These are phyloP conservation scores for Orchesella flavescens DNA, from an alignment of 2,888 invertebrate genomes.

Conservation along the genomic window DNA sequence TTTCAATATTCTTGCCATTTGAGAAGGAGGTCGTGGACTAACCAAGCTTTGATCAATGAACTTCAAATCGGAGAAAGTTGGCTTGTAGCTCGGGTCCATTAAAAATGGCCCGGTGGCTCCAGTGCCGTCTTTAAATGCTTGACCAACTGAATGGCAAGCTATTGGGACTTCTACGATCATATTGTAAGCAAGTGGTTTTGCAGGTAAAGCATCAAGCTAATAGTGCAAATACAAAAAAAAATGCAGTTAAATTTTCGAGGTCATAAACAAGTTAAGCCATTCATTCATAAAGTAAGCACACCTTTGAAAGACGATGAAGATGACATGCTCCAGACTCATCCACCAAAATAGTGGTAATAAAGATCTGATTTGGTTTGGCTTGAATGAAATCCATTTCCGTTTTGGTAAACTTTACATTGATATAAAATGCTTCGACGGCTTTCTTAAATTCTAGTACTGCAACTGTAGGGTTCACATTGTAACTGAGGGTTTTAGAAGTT, in stretches of 20 bases:
- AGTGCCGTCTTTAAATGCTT: background rate
- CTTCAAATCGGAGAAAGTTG: background rate
- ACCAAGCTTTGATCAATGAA: background rate
- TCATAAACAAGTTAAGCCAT: too few species aligned
- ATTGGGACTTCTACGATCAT: background rate
- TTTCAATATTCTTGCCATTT: background rate
- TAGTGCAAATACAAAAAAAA: too few species aligned
- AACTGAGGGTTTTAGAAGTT: background rate
- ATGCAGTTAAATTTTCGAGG: too few species aligned
- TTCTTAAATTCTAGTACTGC: background rate
- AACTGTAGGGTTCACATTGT: constrained; percentile 6
- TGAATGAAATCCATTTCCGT: constrained; percentile 16
- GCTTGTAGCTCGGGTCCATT: background rate
- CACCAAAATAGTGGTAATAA: constrained; percentile 12
- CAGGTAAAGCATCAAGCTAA: too few species aligned
- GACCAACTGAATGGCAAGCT: background rate
- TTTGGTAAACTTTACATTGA: constrained; percentile 23
- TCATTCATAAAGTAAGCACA: background rate
- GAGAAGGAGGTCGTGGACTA: background rate
- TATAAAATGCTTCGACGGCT: constrained; percentile 32
- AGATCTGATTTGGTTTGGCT: background rate
- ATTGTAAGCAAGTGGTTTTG: too few species aligned
- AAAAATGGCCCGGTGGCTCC: background rate
- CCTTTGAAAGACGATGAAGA: background rate
- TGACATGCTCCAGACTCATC: background rate